Evolutionary conservation across 35 echinoderm and acorn worm genomes (phyloP).

Genomic region (Amphiura filiformis): DNA sequence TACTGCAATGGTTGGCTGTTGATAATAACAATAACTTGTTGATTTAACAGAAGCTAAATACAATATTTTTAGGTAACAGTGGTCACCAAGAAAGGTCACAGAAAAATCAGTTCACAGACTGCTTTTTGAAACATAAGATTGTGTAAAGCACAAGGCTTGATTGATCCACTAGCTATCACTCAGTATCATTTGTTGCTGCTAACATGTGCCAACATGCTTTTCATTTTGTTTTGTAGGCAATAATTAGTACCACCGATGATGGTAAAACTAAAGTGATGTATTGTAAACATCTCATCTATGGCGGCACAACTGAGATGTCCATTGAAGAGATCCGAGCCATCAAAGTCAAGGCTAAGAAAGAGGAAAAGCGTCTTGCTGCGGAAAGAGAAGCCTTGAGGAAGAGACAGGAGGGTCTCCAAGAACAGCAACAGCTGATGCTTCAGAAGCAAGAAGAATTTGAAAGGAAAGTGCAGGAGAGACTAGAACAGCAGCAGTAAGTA

Average conservation of each 20-base stretch:
- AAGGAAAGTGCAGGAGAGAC: conserved; percentile 29
- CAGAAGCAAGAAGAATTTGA: conserved; percentile 36
- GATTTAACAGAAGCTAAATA: no score
- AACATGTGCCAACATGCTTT: no score
- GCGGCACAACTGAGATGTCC: conserved; percentile 84
- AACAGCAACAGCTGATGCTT: conserved; percentile 9
- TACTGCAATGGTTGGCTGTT: no score
- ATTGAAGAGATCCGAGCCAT: conserved; percentile 86
- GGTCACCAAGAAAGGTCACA: no score
- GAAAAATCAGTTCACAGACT: no score
- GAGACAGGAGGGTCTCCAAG: conserved; percentile 10
- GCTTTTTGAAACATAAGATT: no score
- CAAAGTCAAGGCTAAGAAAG: conserved; percentile 54
- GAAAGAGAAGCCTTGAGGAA: neutral
- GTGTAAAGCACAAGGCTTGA: no score
- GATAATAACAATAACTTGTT: no score
- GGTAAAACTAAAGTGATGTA: conserved; percentile 88
- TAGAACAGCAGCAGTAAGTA: conserved; percentile 53
- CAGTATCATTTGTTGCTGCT: no score
- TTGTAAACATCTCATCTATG: conserved; percentile 92
- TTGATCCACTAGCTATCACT: no score
- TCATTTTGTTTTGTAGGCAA: neutral
- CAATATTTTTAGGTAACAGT: no score
- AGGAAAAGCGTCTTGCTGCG: conserved; percentile 33
- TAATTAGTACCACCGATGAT: neutral